phyloP scores from a whole-genome alignment of 1,140 invertebrate genomes.

The Scaptomyza montana region DNA sequence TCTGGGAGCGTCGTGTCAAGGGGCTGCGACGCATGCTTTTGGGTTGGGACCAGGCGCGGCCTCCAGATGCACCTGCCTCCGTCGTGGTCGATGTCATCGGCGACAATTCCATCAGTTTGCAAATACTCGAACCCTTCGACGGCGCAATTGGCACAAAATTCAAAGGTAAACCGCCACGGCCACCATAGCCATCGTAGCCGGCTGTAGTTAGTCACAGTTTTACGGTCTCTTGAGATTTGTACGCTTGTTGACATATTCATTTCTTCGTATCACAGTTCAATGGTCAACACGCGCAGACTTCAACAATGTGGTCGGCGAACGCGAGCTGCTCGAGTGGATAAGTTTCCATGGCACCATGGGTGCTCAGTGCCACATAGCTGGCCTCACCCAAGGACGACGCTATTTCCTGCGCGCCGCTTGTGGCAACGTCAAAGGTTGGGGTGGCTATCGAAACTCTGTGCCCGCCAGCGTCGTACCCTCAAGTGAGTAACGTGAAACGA shows the following conservation, averaged over 20 bases:
- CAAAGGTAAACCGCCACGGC: conserved; percentile 88
- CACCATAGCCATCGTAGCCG: conserved; percentile 13
- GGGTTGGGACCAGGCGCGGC: conserved; percentile 88
- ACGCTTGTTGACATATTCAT: conserved; percentile 51
- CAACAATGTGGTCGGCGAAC: conserved; percentile 89
- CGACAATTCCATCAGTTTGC: conserved; percentile 89
- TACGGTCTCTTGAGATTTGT: conserved; percentile 23
- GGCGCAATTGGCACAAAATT: conserved; percentile 94
- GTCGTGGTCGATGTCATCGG: conserved; percentile 93
- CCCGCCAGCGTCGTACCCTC: conserved; percentile 94
- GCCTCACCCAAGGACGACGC: conserved; percentile 91
- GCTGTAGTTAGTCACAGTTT: background rate
- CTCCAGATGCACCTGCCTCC: conserved; percentile 90
- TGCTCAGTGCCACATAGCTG: conserved; percentile 88
- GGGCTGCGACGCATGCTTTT: conserved; percentile 88
- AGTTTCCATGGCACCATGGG: conserved; percentile 85
- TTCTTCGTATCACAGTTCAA: conserved; percentile 86
- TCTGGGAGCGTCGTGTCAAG: conserved; percentile 94
- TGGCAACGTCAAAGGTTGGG: conserved; percentile 96
- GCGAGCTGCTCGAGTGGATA: conserved; percentile 89
- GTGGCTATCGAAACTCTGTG: conserved; percentile 89
- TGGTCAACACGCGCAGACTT: conserved; percentile 95
- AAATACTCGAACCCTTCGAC: conserved; percentile 84
- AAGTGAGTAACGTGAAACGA: conserved; percentile 88
- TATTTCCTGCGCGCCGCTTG: conserved; percentile 94